Base-by-base conservation (phyloP, 2,113 vertebrate species). In the Chlorodrepanis virens region DNA sequence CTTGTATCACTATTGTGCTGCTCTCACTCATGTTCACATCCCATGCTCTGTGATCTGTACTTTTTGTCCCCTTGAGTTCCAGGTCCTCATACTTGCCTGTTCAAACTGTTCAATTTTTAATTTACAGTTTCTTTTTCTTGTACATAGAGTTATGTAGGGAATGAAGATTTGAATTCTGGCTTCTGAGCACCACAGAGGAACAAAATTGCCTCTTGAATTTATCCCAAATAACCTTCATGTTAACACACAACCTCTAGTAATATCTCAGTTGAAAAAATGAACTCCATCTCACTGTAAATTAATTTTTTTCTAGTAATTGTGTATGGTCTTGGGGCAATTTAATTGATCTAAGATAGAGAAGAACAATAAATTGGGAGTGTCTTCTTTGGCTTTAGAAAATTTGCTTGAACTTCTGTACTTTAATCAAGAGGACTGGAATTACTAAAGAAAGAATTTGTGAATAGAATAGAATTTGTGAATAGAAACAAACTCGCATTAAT, bases 1-100 rank as follows among this genome's bases (percentile, higher is more conserved):
- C 9, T 57, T 47, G 2, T 22, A 54, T 35, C 0, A 2, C 4
- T 56, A 4, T 27, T 12, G 40, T 45, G 18, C 6, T 70, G 3
- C 18, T 84, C n/a, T 45, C 82, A 16, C 18, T 76, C 37, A 44
- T 29, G 23, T 3, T 72, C 5, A 59, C 37, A 7, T 24, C 4
- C 6, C 47, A n/a, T 70, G 25, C 23, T 56, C 20, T 67, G 5
- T 56, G 6, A 57, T 40, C 10, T 44, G 35, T 81, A 18, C 19
- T 67, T 83, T 65, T 40, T 65, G 12, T 9, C 13, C 6, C 13
- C 7, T 69, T 40, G 67, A 9, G 6, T 10, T 81, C 22, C 35
- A n/a, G 31, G 11, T 75, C 21, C 9, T 79, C 23, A 60, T 23
- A 50, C 4, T 53, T 28, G 8, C 39, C 5, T 83, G 21, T 11